phyloP scores from a whole-genome alignment of 30 jellyfish, hydroid and myxozoan genomes.

The Chironex yamaguchii region DNA sequence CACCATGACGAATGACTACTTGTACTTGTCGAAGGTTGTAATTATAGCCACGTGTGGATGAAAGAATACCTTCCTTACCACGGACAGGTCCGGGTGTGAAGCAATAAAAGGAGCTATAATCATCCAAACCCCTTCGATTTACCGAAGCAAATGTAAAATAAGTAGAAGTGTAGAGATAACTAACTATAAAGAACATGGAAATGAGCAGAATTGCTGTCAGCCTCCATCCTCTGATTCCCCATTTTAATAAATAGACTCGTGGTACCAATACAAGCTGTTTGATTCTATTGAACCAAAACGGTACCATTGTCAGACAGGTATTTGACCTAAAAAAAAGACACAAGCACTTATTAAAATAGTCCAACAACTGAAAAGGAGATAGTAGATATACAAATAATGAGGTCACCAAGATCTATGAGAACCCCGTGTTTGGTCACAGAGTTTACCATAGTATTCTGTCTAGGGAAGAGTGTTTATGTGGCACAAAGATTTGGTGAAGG shows the following conservation, averaged over 20 bases:
- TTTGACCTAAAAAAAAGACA: too few relatives aligned
- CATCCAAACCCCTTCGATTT: neutral
- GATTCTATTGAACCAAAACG: too few relatives aligned
- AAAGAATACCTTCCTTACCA: conserved; percentile 69
- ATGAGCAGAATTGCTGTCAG: neutral
- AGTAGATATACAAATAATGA: too few relatives aligned
- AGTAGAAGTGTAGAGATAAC: neutral
- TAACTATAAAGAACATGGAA: neutral
- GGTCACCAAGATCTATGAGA: too few relatives aligned
- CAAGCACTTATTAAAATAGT: too few relatives aligned
- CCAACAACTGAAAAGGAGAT: too few relatives aligned
- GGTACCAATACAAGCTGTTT: too few relatives aligned
- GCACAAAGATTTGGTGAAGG: too few relatives aligned
- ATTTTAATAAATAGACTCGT: conserved; percentile 38
- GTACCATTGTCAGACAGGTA: too few relatives aligned
- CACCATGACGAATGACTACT: conserved; percentile 93
- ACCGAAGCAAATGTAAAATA: neutral
- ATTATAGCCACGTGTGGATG: neutral
- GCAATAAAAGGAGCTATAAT: conserved; percentile 61
- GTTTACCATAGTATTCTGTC: too few relatives aligned
- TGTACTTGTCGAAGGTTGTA: conserved; percentile 77
- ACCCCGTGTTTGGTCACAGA: too few relatives aligned
- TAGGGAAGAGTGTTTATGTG: too few relatives aligned
- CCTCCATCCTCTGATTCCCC: conserved; percentile 77
- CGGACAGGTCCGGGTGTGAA: conserved; percentile 73